Base-by-base conservation (phyloP, 2,113 vertebrate genomes). In the Tylochromis polylepis region DNA sequence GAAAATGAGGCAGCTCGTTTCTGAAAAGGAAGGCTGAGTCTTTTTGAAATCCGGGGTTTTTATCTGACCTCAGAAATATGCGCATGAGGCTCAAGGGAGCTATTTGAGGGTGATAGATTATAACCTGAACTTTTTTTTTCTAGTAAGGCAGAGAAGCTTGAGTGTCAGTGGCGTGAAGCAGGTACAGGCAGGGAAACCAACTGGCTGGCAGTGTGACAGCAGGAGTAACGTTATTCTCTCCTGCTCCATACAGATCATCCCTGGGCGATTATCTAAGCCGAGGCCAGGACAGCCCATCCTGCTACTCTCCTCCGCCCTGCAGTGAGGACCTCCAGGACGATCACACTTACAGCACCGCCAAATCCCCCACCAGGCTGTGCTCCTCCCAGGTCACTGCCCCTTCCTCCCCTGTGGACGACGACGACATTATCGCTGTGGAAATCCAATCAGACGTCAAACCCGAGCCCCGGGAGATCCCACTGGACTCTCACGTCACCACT, bases 291-390 rank as follows among this genome's bases (percentile, higher is more conserved):
- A 97, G 98, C 62, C 97, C 96, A 3, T 96, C 97, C 3, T 94
- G 97, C 9, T 98, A 97, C 95, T 98, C 98, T 29, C 97, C 97
- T 1, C 96, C 96, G 18, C 97, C 97, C 83, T 97, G 97, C 4
- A 95, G 97, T 4, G 97, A 98, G 46, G 98, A 99, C 95, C 97
- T 97, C 56, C 97, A 98, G 96, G 98, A 99, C 88, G 98, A 99
- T 88, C 98, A 98, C 96, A 99, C 97, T 83, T 99, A 99, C 94
- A 98, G 98, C 96, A 98, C 97, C 89, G 98, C 97, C 95, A 98
- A 97, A 95, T 97, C 97, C 96, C 95, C 93, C 89, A 94, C 90
- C 91, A 89, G 93, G 90, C 91, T 97, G 95, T 87, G 97, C 85
- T 90, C 95, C 79, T 93, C 94, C 81, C 88, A 92, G 38, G 93